These are phyloP conservation scores for rabbit (Oryctolagus cuniculus) DNA, from an alignment of 2,113 vertebrate species.

Conservation along the genomic window DNA sequence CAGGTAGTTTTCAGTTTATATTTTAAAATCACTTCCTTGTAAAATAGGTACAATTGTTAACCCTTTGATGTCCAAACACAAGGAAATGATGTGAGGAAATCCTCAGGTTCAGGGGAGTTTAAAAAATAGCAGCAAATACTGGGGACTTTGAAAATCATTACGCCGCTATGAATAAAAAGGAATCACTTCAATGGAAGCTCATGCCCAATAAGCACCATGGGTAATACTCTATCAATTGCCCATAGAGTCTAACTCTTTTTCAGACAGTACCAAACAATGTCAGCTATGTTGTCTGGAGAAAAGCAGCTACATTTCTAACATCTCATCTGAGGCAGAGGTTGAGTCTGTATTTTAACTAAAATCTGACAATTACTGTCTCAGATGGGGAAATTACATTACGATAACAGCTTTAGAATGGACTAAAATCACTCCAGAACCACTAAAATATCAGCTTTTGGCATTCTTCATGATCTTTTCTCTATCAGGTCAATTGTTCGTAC, in stretches of 20 bases:
- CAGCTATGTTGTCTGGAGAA: constrained; percentile 40
- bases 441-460: constrained; percentile 62
- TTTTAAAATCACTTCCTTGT: constrained; percentile 76
- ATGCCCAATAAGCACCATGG: constrained; percentile 56
- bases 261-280: constrained; percentile 43
- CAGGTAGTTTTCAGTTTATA: constrained; percentile 77
- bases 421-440: constrained; percentile 49
- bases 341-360: constrained; percentile 27
- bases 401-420: constrained; percentile 43
- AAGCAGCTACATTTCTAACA: constrained; percentile 53
- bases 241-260: constrained; percentile 36
- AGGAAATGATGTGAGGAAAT: constrained; percentile 73
- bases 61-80: constrained; percentile 75
- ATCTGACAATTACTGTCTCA: background rate
- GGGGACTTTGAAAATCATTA: constrained; percentile 79
- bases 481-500: constrained; percentile 18
- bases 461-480: constrained; percentile 64
- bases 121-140: constrained; percentile 55
- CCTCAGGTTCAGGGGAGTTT: constrained; percentile 67
- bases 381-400: constrained; percentile 4
- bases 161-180: constrained; percentile 47
- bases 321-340: constrained; percentile 19
- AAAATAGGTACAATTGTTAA: constrained; percentile 73
- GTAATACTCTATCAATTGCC: constrained; percentile 40
- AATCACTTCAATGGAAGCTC: constrained; percentile 58